phyloP scores from a whole-genome alignment of 2,797 vertebrate species.

The Silurus lanzhouensis region DNA sequence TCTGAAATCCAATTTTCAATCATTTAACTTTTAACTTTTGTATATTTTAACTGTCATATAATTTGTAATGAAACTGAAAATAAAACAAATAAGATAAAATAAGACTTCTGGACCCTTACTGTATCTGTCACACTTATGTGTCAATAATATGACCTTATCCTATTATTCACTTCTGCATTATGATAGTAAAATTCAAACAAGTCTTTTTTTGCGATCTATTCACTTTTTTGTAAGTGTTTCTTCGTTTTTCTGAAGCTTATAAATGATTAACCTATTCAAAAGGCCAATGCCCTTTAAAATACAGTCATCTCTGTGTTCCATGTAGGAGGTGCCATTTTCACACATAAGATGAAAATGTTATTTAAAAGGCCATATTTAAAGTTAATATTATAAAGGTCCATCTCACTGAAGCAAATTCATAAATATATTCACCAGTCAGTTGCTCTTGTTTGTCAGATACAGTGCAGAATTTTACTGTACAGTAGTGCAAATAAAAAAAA shows the following conservation, averaged over 20 bases:
- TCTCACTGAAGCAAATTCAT: neutral
- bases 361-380: constrained; percentile 7
- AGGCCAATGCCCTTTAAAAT: neutral
- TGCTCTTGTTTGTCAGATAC: neutral
- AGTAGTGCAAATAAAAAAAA: too few relatives aligned
- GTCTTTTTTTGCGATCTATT: neutral
- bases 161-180: neutral
- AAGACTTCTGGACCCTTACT: neutral
- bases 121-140: neutral
- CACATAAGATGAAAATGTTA: neutral
- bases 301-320: constrained; percentile 8
- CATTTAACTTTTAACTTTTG: neutral
- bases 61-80: neutral
- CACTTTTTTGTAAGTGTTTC: neutral
- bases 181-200: neutral
- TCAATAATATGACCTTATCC: neutral
- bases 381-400: neutral
- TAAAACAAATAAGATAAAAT: neutral
- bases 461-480: too few relatives aligned
- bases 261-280: neutral
- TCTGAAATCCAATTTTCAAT: neutral
- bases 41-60: neutral
- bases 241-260: neutral
- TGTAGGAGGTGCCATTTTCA: neutral
- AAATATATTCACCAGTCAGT: neutral